These are phyloP conservation scores for Barnardius zonarius DNA, from an alignment of 2,113 vertebrate species.

Conservation along the genomic window DNA sequence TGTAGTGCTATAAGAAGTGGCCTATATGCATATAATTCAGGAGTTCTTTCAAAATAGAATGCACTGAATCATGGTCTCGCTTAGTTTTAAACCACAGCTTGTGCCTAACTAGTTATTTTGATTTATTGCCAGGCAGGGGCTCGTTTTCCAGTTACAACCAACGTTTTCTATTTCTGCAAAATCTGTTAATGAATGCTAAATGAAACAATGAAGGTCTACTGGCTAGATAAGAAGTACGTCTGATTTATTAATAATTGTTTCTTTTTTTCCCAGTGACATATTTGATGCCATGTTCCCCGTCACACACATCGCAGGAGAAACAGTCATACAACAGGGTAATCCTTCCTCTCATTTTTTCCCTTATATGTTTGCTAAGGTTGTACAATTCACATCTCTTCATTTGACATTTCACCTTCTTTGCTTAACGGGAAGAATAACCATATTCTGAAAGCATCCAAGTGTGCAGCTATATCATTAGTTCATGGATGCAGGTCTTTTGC, in stretches of 20 bases:
- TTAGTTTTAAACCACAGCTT: not conserved
- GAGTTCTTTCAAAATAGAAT: not conserved
- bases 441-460: not conserved
- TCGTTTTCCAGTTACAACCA: not conserved
- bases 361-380: not conserved
- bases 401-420: not conserved
- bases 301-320: conserved; percentile 95
- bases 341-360: not conserved
- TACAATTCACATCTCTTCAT: not conserved
- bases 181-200: not conserved
- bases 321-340: conserved; percentile 94
- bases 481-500: not conserved
- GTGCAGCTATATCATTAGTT: not conserved
- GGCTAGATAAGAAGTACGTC: not conserved
- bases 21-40: not conserved
- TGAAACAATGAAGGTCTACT: not conserved
- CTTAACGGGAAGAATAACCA: not conserved
- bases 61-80: not conserved
- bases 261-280: conserved; percentile 86
- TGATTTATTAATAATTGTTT: not conserved
- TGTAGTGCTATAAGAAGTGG: not conserved
- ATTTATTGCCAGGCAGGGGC: not conserved
- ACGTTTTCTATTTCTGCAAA: conserved; percentile 1
- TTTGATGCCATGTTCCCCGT: conserved; percentile 99
- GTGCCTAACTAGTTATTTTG: not conserved